Percentiles rank a stretch among this genome's conserved stretches.
These are phyloP conservation scores for Trypoxylus dichotomus DNA, from an alignment of 1,140 invertebrate species.

Conservation along the genomic window DNA sequence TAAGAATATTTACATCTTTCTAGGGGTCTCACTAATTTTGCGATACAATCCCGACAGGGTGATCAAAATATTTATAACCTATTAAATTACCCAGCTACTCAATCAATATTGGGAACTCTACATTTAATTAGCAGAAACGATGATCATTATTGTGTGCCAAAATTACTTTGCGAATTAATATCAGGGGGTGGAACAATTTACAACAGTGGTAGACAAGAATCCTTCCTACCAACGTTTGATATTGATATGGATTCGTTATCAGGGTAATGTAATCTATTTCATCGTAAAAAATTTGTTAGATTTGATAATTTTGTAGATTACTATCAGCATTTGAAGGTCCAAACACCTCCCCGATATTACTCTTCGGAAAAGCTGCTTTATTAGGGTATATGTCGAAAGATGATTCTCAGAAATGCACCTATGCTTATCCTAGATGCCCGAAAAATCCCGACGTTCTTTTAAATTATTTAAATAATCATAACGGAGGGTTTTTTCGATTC, in stretches of 20 bases:
- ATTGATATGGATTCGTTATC: conserved; percentile 65
- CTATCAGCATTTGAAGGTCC: conserved; percentile 54
- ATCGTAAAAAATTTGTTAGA: conserved; percentile 26
- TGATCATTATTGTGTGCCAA: conserved; percentile 74
- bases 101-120: conserved; percentile 58
- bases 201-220: conserved; percentile 46
- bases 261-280: conserved; percentile 61
- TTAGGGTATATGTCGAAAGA: conserved; percentile 65
- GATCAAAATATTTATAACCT: background rate
- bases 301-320: conserved; percentile 50
- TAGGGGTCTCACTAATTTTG: conserved; percentile 37
- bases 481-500: conserved; percentile 81
- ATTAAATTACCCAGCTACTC: background rate
- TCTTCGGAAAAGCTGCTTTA: conserved; percentile 71
- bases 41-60: conserved; percentile 34
- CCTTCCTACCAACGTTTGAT: conserved; percentile 57
- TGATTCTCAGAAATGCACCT: conserved; percentile 63
- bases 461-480: conserved; percentile 82
- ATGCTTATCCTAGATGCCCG: conserved; percentile 73
- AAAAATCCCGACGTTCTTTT: conserved; percentile 70
- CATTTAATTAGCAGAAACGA: conserved; percentile 74
- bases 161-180: conserved; percentile 75
- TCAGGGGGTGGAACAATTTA: conserved; percentile 63
- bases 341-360: conserved; percentile 63
- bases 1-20: background rate